phyloP scores from a whole-genome alignment of 2,113 vertebrate species.

The Danio rerio region DNA sequence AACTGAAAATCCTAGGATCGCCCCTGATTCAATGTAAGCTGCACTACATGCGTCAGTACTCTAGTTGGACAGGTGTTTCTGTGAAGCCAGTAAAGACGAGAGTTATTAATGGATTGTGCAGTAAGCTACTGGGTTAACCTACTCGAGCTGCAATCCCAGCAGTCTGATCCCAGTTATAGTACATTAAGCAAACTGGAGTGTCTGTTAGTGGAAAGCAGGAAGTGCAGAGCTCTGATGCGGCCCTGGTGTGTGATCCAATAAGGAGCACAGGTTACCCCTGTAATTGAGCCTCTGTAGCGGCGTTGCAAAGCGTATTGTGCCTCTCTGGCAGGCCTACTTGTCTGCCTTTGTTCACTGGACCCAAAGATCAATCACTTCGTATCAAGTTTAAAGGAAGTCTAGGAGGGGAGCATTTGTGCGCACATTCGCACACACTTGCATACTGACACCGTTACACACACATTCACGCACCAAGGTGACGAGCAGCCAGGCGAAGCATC shows the following conservation, averaged over 20 bases:
- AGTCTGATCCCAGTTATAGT: constrained; percentile 36
- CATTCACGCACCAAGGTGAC: constrained; percentile 74
- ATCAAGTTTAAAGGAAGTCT: constrained; percentile 72
- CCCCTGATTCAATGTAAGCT: neutral
- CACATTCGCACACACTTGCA: constrained; percentile 44
- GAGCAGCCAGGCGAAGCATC: constrained; percentile 64
- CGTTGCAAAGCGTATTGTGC: constrained; percentile 43
- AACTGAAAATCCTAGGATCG: too few relatives aligned
- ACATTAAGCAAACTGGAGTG: constrained; percentile 41
- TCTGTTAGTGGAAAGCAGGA: constrained; percentile 26
- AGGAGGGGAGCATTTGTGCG: constrained; percentile 37
- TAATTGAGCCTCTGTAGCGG: constrained; percentile 59
- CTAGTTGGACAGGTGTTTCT: constrained; percentile 4
- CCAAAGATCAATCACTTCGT: constrained; percentile 69
- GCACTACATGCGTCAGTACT: neutral
- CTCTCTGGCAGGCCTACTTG: constrained; percentile 53
- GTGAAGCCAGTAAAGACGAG: constrained; percentile 16
- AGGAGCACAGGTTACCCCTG: constrained; percentile 47
- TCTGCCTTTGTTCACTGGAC: constrained; percentile 60
- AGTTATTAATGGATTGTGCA: constrained; percentile 35
- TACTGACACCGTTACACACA: constrained; percentile 55
- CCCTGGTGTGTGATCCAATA: constrained; percentile 30
- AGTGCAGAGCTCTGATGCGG: constrained; percentile 30
- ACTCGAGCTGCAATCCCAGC: constrained; percentile 9
- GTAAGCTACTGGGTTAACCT: constrained; percentile 35